Base-by-base conservation (phyloP, 2,797 vertebrate genomes). In the Natrix natrix region DNA sequence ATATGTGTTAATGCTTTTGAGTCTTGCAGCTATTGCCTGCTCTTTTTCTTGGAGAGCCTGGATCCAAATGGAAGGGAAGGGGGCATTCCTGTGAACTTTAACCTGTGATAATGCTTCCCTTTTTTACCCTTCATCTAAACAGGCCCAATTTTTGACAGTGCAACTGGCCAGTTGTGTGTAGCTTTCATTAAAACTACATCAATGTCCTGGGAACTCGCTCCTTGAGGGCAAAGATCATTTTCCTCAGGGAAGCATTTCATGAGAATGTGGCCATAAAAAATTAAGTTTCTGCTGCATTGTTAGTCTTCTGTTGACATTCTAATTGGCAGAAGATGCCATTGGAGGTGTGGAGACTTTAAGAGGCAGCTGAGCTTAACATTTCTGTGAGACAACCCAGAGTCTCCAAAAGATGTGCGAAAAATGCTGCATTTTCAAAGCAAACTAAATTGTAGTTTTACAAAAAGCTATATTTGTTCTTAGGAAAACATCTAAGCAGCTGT, bases 151-250 rank as follows among this genome's bases (percentile, higher is more conserved):
- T 88, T 89, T 54, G 24, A 55, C 59, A 91, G 52, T 17, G 87
- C 74, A 63, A 83, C n/a, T 28, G 56, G 43, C 56, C 52, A 28
- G 54, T 78, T 78, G 56, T 61, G 69, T 91, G 57, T 32, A 89
- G 87, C 90, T 91, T 93, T 91, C 93, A 89, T 86, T 52, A 56
- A 37, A 91, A 63, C 69, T 89, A 91, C 90, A 66, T 26, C 59
- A 66, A 52, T 89, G 90, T 91, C 93, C 90, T 91, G 93, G 93
- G 93, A 93, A 93, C 90, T 93, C 55, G 8, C 90, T 91, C 59
- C 87, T 91, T 89, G 87, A 66, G 93, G 59, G 59, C 87, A 93
- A 89, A 93, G 92, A 87, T 88, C 90, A 91, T 17, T 91, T 91
- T 93, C 92, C 92, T 91, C 56, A 32, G 92, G 92, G 92, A 91